Conservation (phyloP, 2,113 vertebrate species). For the Petromus typicus region DNA sequence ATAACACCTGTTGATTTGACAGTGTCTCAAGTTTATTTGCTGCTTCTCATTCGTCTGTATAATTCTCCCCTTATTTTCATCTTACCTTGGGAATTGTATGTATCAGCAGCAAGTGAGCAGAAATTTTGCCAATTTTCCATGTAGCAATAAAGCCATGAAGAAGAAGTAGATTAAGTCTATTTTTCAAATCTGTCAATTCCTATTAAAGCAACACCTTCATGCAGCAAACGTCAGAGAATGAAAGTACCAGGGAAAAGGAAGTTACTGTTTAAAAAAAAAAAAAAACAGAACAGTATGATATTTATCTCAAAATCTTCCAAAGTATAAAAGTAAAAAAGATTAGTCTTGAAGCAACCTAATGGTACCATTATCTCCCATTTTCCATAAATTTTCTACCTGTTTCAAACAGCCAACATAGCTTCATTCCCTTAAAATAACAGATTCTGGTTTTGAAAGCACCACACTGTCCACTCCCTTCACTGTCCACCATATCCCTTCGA, state of each 20-base stretch:
- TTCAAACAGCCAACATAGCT: neutral
- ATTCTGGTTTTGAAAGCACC: neutral
- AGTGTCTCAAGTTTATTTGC: neutral
- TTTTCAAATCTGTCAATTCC: conserved; percentile 28
- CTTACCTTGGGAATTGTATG: neutral
- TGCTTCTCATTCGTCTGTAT: neutral
- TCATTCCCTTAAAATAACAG: conserved; percentile 9
- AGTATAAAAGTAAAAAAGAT: neutral
- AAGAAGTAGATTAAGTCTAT: conserved; percentile 15
- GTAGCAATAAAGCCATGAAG: conserved; percentile 10
- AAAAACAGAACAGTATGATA: neutral
- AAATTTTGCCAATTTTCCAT: conserved; percentile 5
- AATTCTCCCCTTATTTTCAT: conserved; percentile 3
- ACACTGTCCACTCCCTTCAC: neutral
- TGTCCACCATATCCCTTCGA: neutral
- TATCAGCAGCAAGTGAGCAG: conserved; percentile 22
- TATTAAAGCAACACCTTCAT: neutral
- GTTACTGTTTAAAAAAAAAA: neutral
- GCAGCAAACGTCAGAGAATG: conserved; percentile 16
- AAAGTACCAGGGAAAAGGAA: conserved; percentile 16
- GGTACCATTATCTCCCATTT: neutral
- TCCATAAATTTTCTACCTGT: neutral
- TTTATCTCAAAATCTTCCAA: conserved; percentile 8
- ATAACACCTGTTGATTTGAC: conserved; percentile 47
- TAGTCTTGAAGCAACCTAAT: neutral